Evolutionary conservation across 2,797 vertebrate genomes (phyloP).

Genomic region (Lerista edwardsae): DNA sequence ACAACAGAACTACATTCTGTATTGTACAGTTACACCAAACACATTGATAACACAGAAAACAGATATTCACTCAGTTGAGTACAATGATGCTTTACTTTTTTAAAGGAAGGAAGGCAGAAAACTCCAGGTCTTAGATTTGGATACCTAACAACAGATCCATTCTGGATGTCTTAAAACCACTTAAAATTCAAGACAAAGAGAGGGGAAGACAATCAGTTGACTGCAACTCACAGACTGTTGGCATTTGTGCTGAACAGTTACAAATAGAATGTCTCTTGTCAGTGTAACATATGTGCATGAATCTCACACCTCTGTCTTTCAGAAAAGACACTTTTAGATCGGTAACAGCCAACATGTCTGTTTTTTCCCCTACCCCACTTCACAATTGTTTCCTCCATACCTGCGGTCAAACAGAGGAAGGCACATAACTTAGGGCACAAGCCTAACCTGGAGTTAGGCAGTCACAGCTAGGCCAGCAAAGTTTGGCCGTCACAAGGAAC

Average conservation of each 20-base stretch:
- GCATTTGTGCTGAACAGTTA: conserved; percentile 42
- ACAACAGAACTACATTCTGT: not conserved
- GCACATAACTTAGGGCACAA: not conserved
- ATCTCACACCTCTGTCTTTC: conserved; percentile 48
- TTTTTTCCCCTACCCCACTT: conserved; percentile 17
- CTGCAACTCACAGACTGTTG: conserved; percentile 37
- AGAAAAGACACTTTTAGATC: conserved; percentile 46
- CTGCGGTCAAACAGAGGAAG: not conserved
- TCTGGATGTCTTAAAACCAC: not conserved
- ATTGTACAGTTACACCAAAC: not conserved
- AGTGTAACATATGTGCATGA: conserved; percentile 38
- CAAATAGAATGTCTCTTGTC: conserved; percentile 50
- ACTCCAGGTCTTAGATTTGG: not conserved
- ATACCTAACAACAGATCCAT: not conserved
- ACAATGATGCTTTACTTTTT: not conserved
- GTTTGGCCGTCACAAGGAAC: too few relatives aligned
- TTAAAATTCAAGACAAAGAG: not conserved
- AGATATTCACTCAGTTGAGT: not conserved
- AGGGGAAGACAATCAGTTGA: conserved; percentile 1
- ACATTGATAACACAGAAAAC: not conserved
- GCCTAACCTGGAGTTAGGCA: too few relatives aligned
- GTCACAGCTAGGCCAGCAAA: too few relatives aligned
- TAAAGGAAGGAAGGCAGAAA: too few relatives aligned
- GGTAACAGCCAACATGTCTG: conserved; percentile 40
- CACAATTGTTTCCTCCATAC: conserved; percentile 26